Conservation (phyloP, 1,140 invertebrate genomes). For the Zaprionus inermis region DNA sequence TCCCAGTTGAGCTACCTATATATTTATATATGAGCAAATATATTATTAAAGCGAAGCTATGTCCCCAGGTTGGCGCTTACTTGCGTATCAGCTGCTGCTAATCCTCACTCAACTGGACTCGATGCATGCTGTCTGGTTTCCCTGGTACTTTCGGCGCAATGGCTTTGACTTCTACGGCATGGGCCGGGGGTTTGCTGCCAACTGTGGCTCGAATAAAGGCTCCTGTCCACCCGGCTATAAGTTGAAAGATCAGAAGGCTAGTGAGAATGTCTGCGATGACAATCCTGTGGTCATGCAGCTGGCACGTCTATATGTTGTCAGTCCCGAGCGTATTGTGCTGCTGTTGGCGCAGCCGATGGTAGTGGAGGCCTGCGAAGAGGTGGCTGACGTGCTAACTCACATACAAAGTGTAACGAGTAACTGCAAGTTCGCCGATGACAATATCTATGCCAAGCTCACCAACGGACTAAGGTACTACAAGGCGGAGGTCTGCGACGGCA, state of each 20-base stretch:
- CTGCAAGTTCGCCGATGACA: slow-evolving; percentile 56
- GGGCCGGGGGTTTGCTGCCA: background rate
- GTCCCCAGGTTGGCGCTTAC: background rate
- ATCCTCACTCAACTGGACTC: background rate
- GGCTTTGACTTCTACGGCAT: background rate
- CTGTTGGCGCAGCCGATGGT: slow-evolving; percentile 61
- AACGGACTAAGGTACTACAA: slow-evolving; percentile 60
- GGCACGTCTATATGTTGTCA: slow-evolving; percentile 70
- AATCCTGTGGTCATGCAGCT: slow-evolving; percentile 74
- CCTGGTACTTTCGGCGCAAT: background rate
- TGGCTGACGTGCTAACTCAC: slow-evolving; percentile 54
- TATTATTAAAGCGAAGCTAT: background rate
- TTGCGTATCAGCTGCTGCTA: background rate
- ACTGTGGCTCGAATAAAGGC: background rate
- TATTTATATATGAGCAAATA: background rate
- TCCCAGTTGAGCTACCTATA: background rate
- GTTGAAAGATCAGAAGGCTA: slow-evolving; percentile 1
- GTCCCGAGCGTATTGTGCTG: slow-evolving; percentile 76
- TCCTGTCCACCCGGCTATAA: slow-evolving; percentile 60
- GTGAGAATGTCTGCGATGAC: slow-evolving; percentile 59
- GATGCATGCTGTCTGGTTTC: background rate
- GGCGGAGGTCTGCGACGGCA: slow-evolving; percentile 54
- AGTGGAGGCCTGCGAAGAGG: slow-evolving; percentile 48
- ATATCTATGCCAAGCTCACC: slow-evolving; percentile 65
- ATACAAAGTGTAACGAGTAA: slow-evolving; percentile 44